Evolutionary conservation across 2,113 vertebrate species (phyloP), one percentile per base, ranked within the genome.

Genomic region (Circaetus cinerascens): DNA sequence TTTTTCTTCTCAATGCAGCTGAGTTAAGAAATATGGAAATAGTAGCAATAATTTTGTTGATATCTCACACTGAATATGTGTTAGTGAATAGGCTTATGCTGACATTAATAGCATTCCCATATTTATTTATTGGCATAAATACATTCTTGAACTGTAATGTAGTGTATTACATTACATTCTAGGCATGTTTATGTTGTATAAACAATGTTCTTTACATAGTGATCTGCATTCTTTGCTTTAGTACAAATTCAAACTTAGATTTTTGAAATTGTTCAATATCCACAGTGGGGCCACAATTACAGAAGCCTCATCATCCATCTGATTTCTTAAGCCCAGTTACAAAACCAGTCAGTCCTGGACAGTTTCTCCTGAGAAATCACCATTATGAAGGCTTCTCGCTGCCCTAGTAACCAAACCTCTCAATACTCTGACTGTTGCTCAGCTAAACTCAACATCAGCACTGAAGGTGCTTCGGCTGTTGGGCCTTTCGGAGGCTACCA

Each of bases 81-180:
- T 89, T 91, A 89, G 20, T 88, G 53, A 92, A 93, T 89, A 79
- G 74, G 41, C 41, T 81, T 95, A 25, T 59, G 40, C 40, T 91
- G 91, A 95, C 87, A 57, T 72, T 91, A 95, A 83, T 89, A 73
- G 34, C 50, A 89, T 85, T 83, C 29, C 41, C 32, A 21, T 75
- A 77, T 96, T 91, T 95, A 96, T 94, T 93, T 96, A 74, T 56
- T 95, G 29, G 15, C 76, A 55, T 88, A 88, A 95, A 91, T 79
- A 48, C 16, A 74, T 93, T 95, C 15, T 87, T 95, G 50, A 91
- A 74, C n/a, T 85, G 20, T 71, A 90, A 71, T 29, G 7, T 73
- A 89, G 48, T 71, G 19, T 59, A 81, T 90, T 95, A 46, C 23
- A 68, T 94, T 94, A 40, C 72, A 86, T 60, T 90, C 81, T 72